A percentile compares a stretch with the other conserved stretches of the same genome.
Evolutionary conservation across 37 sponge, comb jelly and placozoan genomes (phyloP).

Genomic region (Diacarnus erythraeanus): DNA sequence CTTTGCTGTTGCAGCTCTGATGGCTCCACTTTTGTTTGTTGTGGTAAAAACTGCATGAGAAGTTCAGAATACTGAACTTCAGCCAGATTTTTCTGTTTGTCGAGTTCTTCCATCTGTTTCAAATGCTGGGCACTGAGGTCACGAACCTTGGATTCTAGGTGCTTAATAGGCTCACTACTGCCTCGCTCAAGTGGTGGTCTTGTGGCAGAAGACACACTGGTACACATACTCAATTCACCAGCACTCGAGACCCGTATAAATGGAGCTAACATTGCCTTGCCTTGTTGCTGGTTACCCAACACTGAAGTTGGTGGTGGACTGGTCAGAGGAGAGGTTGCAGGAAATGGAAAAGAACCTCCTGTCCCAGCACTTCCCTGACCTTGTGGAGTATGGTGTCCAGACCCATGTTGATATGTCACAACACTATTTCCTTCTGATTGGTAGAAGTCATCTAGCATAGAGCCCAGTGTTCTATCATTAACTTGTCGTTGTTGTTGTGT

Average conservation of each 20-base stretch:
- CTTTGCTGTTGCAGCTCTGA: conserved; percentile 48
- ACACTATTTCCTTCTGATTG: neutral
- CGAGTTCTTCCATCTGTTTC: conserved; percentile 50
- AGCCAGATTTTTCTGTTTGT: conserved; percentile 40
- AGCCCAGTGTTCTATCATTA: neutral
- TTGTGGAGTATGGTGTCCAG: neutral
- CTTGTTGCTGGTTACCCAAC: neutral
- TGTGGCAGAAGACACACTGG: neutral
- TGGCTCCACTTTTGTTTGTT: conserved; percentile 6
- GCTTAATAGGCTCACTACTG: conserved; percentile 25
- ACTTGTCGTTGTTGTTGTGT: conserved; percentile 1
- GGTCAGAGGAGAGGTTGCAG: neutral
- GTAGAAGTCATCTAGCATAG: neutral
- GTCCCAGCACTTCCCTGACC: neutral
- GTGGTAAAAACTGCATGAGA: conserved; percentile 17
- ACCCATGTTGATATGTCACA: neutral
- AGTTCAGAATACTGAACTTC: conserved; percentile 35
- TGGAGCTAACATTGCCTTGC: neutral
- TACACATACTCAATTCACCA: neutral
- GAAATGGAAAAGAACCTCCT: neutral
- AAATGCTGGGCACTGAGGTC: conserved; percentile 23
- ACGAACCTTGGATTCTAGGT: conserved; percentile 33
- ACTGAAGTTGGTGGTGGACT: neutral
- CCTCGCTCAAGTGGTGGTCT: conserved; percentile 35
- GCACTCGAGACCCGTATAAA: conserved; percentile 30